Conservation (phyloP, 2,113 vertebrate genomes). For the Eolophus roseicapilla region DNA sequence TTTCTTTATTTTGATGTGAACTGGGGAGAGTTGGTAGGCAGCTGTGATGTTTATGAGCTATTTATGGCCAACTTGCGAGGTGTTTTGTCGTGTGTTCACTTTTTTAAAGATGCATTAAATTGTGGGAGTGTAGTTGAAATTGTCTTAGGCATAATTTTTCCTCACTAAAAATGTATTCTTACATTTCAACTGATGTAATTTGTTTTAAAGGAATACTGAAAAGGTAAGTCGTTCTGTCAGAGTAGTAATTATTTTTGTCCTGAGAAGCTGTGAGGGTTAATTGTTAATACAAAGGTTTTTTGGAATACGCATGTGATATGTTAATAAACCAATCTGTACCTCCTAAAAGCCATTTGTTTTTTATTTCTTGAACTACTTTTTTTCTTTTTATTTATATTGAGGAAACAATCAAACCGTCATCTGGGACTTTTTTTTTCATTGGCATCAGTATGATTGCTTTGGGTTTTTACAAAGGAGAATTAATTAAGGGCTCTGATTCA, state of each 20-base stretch:
- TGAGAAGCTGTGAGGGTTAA: neutral
- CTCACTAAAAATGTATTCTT: neutral
- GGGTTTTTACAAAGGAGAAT: constrained; percentile 21
- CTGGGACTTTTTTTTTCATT: neutral
- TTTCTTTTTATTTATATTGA: neutral
- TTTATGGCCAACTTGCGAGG: neutral
- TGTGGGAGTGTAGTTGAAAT: neutral
- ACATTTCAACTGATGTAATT: neutral
- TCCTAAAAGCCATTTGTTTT: neutral
- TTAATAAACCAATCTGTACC: neutral
- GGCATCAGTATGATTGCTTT: neutral
- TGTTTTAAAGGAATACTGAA: neutral
- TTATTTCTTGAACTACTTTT: constrained; percentile 5
- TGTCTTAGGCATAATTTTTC: neutral
- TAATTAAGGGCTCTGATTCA: constrained; percentile 15
- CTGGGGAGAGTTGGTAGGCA: neutral
- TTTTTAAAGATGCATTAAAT: neutral
- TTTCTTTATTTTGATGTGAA: neutral
- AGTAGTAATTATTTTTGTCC: neutral
- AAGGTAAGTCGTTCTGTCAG: neutral
- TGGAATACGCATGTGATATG: neutral
- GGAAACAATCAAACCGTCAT: constrained; percentile 27
- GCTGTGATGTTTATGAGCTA: neutral
- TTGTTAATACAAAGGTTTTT: neutral
- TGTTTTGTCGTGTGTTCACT: neutral